Base-by-base conservation (phyloP, 2,888 invertebrate genomes). In the Drosophila multiciliata region DNA sequence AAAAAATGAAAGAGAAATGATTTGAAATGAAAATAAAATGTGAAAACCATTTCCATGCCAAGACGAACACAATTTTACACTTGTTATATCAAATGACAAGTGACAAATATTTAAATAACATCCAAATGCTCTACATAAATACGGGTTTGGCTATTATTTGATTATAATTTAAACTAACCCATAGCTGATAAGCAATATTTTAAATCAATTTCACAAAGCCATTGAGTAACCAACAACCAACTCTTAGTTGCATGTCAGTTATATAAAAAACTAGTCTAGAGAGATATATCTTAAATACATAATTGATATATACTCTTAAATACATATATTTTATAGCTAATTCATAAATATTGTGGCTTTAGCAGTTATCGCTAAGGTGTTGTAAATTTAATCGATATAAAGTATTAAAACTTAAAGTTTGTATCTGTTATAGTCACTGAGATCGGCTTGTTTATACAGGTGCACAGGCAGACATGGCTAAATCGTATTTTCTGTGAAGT, bases 21-120 rank as follows among this genome's bases (percentile, higher is more conserved):
- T 67, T 68, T 66, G 54, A 23, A 65, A 70, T 75, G 66, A 32
- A 75, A 68, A 63, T 52, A 54, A 73, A 69, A 64, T 75, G 78
- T 67, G 67, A 78, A 78, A 75, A 71, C 50, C 71, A 77, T 78
- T 78, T 67, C 64, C 61, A 61, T 70, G 70, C 50, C 40, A 67
- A 57, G 50, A 36, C 8, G 26, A n/a, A 38, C 26, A 36, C 40
- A 20, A 29, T 4, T 6, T 29, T 23, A 6, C 6, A n/a, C 61
- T 42, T 59, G 67, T 49, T 49, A 65, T 76, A 70, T 66, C 42
- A 40, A 52, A 62, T 67, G 68, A 65, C 64, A 75, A 54, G 57
- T 64, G 67, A 66, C 63, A 75, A 75, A 69, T 48, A 53, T 55
- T 57, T 61, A 52, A 72, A 57, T 55, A 54, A 54, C 42, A 42